These are phyloP conservation scores for Pseudoatta argentina DNA, from an alignment of 1,140 invertebrate genomes.

Conservation along the genomic window DNA sequence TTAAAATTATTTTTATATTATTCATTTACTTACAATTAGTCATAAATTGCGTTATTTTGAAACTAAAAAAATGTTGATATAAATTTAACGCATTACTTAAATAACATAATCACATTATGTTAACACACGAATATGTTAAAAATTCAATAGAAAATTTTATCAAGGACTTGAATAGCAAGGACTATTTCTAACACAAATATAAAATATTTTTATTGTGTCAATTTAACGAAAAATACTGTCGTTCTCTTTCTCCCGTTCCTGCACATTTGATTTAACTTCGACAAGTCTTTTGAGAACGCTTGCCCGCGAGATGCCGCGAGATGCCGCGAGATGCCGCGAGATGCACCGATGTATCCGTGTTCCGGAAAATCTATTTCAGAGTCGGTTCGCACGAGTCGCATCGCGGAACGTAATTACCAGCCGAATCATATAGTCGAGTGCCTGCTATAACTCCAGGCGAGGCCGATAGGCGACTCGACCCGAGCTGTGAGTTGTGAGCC, in stretches of 20 bases:
- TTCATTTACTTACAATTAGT: no score
- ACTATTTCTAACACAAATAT: no score
- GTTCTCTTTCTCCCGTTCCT: not conserved
- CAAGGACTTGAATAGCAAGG: no score
- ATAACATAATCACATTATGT: no score
- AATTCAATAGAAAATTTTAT: no score
- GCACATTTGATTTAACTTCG: not conserved
- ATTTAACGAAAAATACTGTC: not conserved
- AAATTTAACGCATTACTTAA: no score
- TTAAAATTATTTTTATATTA: no score
- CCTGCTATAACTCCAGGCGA: constrained; percentile 49
- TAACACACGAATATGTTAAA: no score
- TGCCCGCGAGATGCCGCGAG: not conserved
- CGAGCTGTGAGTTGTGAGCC: constrained; percentile 13
- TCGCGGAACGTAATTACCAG: constrained; percentile 69
- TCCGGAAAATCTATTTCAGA: constrained; percentile 72
- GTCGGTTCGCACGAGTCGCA: constrained; percentile 2
- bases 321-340: not conserved
- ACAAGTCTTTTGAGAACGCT: not conserved
- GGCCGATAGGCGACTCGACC: constrained; percentile 41
- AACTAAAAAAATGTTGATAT: no score
- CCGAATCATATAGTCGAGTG: constrained; percentile 66
- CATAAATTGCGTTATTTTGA: no score
- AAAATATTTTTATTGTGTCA: no score
- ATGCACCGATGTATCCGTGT: constrained; percentile 48